phyloP scores from a whole-genome alignment of 2,797 vertebrate species.

The Enteromius argenteus region DNA sequence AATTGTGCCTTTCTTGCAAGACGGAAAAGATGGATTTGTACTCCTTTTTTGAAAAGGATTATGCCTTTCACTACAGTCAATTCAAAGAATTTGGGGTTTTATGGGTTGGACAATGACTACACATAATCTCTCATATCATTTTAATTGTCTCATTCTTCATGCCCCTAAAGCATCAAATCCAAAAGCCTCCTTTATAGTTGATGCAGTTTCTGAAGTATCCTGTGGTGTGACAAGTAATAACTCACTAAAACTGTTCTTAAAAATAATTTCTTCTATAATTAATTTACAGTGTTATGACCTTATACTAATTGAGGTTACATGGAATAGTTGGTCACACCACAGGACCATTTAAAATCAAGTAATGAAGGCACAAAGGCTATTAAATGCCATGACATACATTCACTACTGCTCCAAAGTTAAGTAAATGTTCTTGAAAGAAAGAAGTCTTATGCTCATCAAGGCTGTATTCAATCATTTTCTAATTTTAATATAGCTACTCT shows the following conservation, averaged over 20 bases:
- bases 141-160: slow-evolving; percentile 17
- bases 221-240: neutral
- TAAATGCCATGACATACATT: neutral
- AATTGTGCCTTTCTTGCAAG: slow-evolving; percentile 10
- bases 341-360: slow-evolving; percentile 4
- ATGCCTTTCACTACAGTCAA: neutral
- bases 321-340: neutral
- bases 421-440: neutral
- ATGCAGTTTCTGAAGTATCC: neutral
- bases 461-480: neutral
- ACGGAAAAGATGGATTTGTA: neutral
- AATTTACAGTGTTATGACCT: slow-evolving; percentile 11
- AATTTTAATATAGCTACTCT: neutral
- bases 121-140: slow-evolving; percentile 5
- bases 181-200: neutral
- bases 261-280: slow-evolving; percentile 7
- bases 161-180: neutral
- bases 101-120: slow-evolving; percentile 1
- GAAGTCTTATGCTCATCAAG: neutral
- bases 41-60: slow-evolving; percentile 3
- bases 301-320: slow-evolving; percentile 9
- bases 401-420: neutral
- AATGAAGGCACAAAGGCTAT: neutral
- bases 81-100: slow-evolving; percentile 3
- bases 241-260: neutral